Conservation (phyloP, 2,888 invertebrate species). For the Chydorus sphaericus region DNA sequence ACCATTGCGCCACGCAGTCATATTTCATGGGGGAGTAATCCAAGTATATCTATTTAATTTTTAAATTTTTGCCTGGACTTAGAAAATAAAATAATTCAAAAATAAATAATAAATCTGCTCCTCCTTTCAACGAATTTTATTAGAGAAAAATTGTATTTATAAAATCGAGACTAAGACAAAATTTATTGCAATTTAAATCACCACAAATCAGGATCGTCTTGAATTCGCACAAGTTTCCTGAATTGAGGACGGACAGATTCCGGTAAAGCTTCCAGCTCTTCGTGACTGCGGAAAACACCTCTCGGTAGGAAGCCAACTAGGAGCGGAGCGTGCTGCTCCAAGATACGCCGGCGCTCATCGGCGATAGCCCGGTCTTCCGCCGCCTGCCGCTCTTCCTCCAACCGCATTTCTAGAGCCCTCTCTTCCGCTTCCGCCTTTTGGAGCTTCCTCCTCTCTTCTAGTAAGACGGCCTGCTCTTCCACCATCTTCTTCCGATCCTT, state of each 20-base stretch:
- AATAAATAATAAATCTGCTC: too few relatives aligned
- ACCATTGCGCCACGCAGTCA: constrained; percentile 94
- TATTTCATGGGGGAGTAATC: too few relatives aligned
- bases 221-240: neutral
- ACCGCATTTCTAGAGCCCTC: neutral
- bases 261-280: neutral
- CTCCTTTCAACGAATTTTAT: too few relatives aligned
- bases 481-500: neutral
- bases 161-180: too few relatives aligned
- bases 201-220: constrained; percentile 13
- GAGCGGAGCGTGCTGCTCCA: constrained; percentile 10
- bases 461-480: neutral
- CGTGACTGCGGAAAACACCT: constrained; percentile 2
- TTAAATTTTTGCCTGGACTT: too few relatives aligned
- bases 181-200: too few relatives aligned
- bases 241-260: neutral
- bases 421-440: neutral
- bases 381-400: neutral
- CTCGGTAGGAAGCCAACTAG: constrained; percentile 11
- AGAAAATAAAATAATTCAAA: too few relatives aligned
- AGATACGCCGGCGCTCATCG: constrained; percentile 6
- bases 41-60: too few relatives aligned
- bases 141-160: too few relatives aligned
- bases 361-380: constrained; percentile 5
- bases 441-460: constrained; percentile 5